phyloP scores from a whole-genome alignment of 2,888 invertebrate species.

The Pterobdella sp. region DNA sequence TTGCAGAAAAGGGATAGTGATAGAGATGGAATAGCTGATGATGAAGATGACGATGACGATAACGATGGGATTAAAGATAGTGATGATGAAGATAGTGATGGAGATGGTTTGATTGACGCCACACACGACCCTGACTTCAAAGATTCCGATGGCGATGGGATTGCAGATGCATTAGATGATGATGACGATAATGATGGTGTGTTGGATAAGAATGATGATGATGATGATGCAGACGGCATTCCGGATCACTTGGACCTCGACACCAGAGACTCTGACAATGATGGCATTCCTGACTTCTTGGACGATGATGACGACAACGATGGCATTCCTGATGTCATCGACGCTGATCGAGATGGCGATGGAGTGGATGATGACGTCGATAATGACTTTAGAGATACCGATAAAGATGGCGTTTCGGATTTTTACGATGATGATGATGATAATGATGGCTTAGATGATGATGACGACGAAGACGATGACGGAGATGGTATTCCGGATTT shows the following conservation, averaged over 20 bases:
- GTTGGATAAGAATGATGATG: conserved; percentile 25
- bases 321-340: conserved; percentile 30
- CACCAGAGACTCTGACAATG: conserved; percentile 27
- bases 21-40: conserved; percentile 27
- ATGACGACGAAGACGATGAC: conserved; percentile 27
- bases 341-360: conserved; percentile 30
- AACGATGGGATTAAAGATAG: conserved; percentile 29
- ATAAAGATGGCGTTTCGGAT: conserved; percentile 30
- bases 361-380: conserved; percentile 29
- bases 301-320: conserved; percentile 31
- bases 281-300: conserved; percentile 29
- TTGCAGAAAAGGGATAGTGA: conserved; percentile 26
- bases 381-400: conserved; percentile 28
- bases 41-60: conserved; percentile 30
- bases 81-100: conserved; percentile 26
- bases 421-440: conserved; percentile 31
- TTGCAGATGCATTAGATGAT: conserved; percentile 28
- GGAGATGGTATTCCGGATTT: conserved; percentile 31
- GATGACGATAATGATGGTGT: conserved; percentile 30
- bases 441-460: conserved; percentile 28
- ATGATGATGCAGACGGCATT: conserved; percentile 31
- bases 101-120: conserved; percentile 28
- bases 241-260: conserved; percentile 28
- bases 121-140: conserved; percentile 29
- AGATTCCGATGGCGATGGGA: conserved; percentile 29